phyloP scores from a whole-genome alignment of 2,888 invertebrate genomes.

The Monopis laevigella region DNA sequence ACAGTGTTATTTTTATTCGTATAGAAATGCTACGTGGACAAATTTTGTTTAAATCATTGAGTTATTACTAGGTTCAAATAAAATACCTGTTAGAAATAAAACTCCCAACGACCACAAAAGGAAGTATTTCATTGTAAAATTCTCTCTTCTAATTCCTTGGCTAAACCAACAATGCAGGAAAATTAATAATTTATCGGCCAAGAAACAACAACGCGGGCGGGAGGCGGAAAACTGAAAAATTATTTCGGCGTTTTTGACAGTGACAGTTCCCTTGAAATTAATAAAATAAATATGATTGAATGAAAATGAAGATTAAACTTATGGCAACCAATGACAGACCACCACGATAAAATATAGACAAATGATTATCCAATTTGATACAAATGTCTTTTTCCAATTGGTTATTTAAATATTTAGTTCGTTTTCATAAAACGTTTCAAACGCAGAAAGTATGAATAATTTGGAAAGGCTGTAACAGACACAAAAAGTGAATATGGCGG shows the following conservation, averaged over 20 bases:
- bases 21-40: slow-evolving; percentile 16
- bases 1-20: too few relatives aligned
- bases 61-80: neutral
- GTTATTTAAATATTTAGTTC: too few relatives aligned
- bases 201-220: neutral
- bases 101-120: slow-evolving; percentile 40
- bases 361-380: slow-evolving; percentile 30
- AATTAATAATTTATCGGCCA: neutral
- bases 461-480: too few relatives aligned
- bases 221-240: neutral
- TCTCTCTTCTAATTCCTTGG: neutral
- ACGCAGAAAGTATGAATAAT: too few relatives aligned
- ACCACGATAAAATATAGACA: slow-evolving; percentile 36
- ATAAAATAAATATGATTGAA: neutral
- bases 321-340: slow-evolving; percentile 27
- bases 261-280: neutral
- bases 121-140: slow-evolving; percentile 43
- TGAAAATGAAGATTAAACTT: slow-evolving; percentile 1
- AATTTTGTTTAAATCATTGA: neutral
- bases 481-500: too few relatives aligned
- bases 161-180: neutral
- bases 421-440: too few relatives aligned
- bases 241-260: slow-evolving; percentile 5
- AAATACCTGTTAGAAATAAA: slow-evolving; percentile 51
- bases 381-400: slow-evolving; percentile 39